Conservation (phyloP, 2,113 vertebrate genomes). For the Trochalopteron elliotii region DNA sequence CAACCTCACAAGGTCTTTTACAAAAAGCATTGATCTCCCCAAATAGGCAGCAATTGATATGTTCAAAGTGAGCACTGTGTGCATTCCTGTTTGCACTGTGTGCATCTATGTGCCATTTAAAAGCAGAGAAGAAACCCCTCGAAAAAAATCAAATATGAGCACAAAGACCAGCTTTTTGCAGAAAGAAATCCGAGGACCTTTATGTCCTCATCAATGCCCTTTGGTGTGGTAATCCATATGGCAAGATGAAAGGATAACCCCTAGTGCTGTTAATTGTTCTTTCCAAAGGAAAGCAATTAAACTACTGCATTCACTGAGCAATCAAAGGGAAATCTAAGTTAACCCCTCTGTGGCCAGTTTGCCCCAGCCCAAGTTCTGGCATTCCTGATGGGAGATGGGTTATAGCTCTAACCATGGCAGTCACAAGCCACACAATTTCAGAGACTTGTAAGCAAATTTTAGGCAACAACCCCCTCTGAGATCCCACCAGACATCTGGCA, state of each 20-base stretch:
- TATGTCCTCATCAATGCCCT: neutral
- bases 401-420: neutral
- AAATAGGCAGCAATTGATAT: neutral
- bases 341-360: neutral
- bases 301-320: neutral
- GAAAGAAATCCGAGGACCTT: conserved; percentile 22
- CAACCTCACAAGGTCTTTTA: neutral
- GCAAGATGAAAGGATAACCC: neutral
- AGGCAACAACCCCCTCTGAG: neutral
- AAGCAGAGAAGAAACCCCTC: neutral
- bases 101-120: neutral
- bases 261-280: neutral
- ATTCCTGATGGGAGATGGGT: neutral
- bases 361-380: fast-evolving
- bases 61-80: neutral
- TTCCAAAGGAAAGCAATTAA: neutral
- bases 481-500: neutral
- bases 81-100: neutral
- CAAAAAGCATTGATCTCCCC: neutral
- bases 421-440: neutral
- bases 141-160: neutral
- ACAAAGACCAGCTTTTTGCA: neutral
- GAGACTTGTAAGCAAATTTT: neutral
- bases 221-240: neutral
- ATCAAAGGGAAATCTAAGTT: neutral